phyloP scores from a whole-genome alignment of 64 coral and sea anemone species.

The Catalaphyllia jardinei region DNA sequence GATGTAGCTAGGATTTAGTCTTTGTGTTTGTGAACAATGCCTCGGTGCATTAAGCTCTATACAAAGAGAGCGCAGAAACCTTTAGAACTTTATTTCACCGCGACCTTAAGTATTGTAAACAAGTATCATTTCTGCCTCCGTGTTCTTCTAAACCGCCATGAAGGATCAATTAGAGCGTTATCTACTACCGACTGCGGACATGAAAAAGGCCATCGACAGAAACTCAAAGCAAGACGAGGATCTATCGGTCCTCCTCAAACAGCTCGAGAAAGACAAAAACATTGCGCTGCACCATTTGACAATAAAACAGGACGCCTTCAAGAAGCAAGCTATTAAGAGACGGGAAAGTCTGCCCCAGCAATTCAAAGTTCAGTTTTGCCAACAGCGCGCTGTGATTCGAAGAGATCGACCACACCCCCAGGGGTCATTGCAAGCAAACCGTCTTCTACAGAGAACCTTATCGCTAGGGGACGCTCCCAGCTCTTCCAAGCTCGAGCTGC shows the following conservation, averaged over 20 bases:
- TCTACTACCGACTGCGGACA: background rate
- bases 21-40: background rate
- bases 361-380: background rate
- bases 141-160: background rate
- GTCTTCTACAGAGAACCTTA: background rate
- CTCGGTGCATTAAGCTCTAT: background rate
- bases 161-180: background rate
- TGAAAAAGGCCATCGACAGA: constrained; percentile 22
- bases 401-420: background rate
- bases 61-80: background rate
- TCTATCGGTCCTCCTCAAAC: background rate
- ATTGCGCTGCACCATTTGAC: background rate
- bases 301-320: constrained; percentile 11
- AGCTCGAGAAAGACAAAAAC: constrained; percentile 24
- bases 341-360: background rate
- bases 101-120: background rate
- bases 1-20: too few relatives aligned
- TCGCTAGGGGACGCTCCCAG: background rate
- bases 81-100: background rate
- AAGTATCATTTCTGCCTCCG: too few relatives aligned
- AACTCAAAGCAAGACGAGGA: constrained; percentile 17
- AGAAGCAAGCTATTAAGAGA: background rate
- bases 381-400: background rate
- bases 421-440: background rate
- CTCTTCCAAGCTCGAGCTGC: too few relatives aligned